Percentiles rank a stretch among this genome's conserved stretches.
Evolutionary conservation across 1,140 invertebrate genomes (phyloP).

Genomic region (Heliconius himera): DNA sequence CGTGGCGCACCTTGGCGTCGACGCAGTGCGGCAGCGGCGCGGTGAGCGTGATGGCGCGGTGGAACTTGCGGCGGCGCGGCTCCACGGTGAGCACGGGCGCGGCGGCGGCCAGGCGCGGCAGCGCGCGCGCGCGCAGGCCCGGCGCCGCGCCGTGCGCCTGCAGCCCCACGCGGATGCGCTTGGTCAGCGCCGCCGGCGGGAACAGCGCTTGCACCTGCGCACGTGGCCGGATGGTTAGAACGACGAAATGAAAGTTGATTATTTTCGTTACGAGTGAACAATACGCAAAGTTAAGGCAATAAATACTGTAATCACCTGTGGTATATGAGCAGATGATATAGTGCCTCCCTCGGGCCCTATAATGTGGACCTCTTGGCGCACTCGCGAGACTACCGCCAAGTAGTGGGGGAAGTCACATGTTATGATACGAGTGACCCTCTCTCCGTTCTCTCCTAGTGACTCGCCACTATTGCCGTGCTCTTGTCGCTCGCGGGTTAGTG

Average conservation of each 20-base stretch:
- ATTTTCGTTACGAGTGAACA: too few species aligned
- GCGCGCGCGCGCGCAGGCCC: slow-evolving; percentile 91
- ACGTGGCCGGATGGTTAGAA: not conserved
- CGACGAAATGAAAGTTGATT: too few species aligned
- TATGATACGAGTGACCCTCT: slow-evolving; percentile 93
- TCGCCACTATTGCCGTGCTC: slow-evolving; percentile 86
- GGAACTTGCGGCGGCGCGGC: slow-evolving; percentile 96
- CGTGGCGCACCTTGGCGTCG: slow-evolving; percentile 51
- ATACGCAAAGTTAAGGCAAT: too few species aligned
- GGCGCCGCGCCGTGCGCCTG: slow-evolving; percentile 96
- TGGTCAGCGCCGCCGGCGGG: slow-evolving; percentile 95
- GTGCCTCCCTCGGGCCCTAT: slow-evolving; percentile 97
- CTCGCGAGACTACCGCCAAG: slow-evolving; percentile 95
- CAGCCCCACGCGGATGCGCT: slow-evolving; percentile 97
- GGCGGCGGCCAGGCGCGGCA: slow-evolving; percentile 94
- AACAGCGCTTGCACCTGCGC: slow-evolving; percentile 94
- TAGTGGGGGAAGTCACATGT: slow-evolving; percentile 98
- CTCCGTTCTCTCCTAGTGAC: slow-evolving; percentile 63
- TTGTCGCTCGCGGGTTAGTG: slow-evolving; percentile 92
- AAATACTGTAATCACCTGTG: slow-evolving; percentile 82
- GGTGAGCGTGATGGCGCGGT: slow-evolving; percentile 97
- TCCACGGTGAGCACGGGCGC: slow-evolving; percentile 98
- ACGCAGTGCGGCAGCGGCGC: slow-evolving; percentile 92
- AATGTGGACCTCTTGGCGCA: slow-evolving; percentile 95
- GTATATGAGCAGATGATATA: slow-evolving; percentile 96